Evolutionary conservation across 2,888 invertebrate species (phyloP), one percentile per base, ranked within the genome.

Genomic region (Cataglyphis livida): DNA sequence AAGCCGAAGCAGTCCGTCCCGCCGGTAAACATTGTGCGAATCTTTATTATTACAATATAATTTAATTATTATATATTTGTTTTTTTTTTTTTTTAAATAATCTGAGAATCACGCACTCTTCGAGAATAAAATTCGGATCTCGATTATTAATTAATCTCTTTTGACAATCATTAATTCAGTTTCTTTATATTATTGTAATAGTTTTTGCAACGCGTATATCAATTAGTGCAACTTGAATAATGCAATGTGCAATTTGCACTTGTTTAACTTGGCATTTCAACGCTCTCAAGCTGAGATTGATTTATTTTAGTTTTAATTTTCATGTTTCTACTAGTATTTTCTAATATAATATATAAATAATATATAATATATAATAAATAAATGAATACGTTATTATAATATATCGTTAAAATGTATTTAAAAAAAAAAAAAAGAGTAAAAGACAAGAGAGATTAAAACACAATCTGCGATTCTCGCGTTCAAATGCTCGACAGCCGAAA

Each of bases 1-100:
- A 94, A 94, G 79, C 93, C 94, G 0, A 94, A 94, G 68, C 92
- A 93, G 79, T 74, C 93, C 18, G 91, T 93, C 4, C 86, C 91
- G 6, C 91, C 94, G 89, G 94, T 94, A 85, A 94, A 91, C 90
- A 71, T 28, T 79, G 83, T 83, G 78, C 82, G 83, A 76, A 75
- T 83, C 84, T 48, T 15, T 21, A 65, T 65, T 84, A 59, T n/a
- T 41, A 3, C 12, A n/a, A 62, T 57, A 21, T 21, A 51, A 18
- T 32, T 6, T 57, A 66, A 57, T 44, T 1, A 41, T n/a, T 59
- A 25, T 32, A 6, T 44, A 41, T 57, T 10, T 7, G 15, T n/a
- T 28, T 21, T 21, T n/a, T 28, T 21, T n/a, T 28, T 57, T 1
- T 15, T 28, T 18, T 25, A 57, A 18, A 9, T 59, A 71, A 38